These are phyloP conservation scores for Peromyscus polionotus DNA, from an alignment of 2,113 vertebrate genomes.

Conservation along the genomic window DNA sequence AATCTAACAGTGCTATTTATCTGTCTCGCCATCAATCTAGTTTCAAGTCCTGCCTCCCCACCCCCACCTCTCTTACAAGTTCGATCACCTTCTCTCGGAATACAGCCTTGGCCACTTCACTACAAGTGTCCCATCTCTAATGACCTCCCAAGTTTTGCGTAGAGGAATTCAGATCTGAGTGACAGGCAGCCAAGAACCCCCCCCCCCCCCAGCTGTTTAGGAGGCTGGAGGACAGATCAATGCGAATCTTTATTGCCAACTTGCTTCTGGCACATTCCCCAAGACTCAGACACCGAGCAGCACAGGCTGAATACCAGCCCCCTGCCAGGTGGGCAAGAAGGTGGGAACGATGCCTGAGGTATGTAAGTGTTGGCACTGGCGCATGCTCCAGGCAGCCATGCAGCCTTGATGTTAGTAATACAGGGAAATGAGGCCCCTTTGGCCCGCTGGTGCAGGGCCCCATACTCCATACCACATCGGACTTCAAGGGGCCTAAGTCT, in stretches of 20 bases:
- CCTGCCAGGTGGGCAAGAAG: background rate
- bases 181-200: background rate
- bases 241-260: background rate
- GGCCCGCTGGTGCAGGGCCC: background rate
- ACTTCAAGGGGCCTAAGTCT: background rate
- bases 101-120: background rate
- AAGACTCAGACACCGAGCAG: background rate
- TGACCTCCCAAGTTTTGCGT: background rate
- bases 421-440: no score
- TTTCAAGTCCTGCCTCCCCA: background rate
- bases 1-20: background rate
- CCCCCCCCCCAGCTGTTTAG: background rate
- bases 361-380: fast-evolving
- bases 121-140: background rate
- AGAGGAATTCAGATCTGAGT: conserved; percentile 18
- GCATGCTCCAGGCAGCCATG: background rate
- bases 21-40: background rate
- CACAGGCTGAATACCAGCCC: background rate
- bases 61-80: background rate
- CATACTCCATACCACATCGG: background rate
- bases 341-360: background rate
- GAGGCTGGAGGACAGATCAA: background rate
- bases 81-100: background rate
- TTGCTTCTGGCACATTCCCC: background rate
- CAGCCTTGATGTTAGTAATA: no score